Evolutionary conservation across 2,113 vertebrate species (phyloP).

Genomic region (Heterotis niloticus): DNA sequence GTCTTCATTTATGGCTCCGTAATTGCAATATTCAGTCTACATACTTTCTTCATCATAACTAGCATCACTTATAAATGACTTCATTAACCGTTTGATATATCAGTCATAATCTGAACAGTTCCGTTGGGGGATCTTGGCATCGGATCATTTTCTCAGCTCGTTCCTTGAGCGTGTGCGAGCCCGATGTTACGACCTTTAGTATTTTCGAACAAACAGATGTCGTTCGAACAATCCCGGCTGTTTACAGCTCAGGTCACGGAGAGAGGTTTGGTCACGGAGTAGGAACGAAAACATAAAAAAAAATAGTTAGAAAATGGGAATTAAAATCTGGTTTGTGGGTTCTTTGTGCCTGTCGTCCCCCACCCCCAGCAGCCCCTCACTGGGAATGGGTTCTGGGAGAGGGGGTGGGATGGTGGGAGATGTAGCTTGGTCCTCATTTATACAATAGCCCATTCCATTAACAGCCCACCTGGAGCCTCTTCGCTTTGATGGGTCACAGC

Average conservation of each 20-base stretch:
- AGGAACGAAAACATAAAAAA: neutral
- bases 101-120: neutral
- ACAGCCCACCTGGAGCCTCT: constrained; percentile 27
- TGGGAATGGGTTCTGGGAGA: neutral
- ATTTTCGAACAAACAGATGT: neutral
- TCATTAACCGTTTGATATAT: neutral
- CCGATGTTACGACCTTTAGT: neutral
- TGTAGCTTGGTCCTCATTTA: constrained; percentile 13
- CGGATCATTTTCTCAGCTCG: neutral
- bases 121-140: neutral
- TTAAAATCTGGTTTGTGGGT: constrained; percentile 11
- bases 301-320: neutral
- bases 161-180: neutral
- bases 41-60: neutral
- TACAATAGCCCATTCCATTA: constrained; percentile 32
- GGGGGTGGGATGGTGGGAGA: neutral
- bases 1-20: neutral
- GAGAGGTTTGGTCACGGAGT: neutral
- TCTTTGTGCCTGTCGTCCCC: neutral
- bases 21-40: neutral
- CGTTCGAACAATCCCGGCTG: neutral
- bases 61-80: neutral
- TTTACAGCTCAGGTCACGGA: neutral
- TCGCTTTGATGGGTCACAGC: constrained; percentile 28
- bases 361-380: too few relatives aligned